Evolutionary conservation across 2,888 invertebrate species (phyloP).

Genomic region (Mactromeris polynyma): DNA sequence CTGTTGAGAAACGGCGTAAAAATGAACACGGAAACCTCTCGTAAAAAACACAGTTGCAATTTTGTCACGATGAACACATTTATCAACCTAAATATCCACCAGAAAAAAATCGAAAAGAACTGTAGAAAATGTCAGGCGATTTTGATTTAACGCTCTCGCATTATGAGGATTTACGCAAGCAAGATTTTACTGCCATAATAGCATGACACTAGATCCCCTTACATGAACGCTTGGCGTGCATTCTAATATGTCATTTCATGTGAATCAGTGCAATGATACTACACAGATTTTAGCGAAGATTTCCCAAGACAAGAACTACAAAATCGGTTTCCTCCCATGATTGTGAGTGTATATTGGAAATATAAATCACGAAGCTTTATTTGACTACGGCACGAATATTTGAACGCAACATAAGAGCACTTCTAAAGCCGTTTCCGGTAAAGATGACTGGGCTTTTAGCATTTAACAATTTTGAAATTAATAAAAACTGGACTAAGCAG

Average conservation of each 20-base stretch:
- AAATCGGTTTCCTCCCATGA: slow-evolving; percentile 31
- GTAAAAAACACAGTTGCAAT: too few relatives aligned
- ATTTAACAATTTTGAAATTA: not conserved
- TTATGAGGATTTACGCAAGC: not conserved
- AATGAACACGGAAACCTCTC: too few relatives aligned
- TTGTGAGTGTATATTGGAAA: slow-evolving; percentile 24
- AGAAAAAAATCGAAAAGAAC: not conserved
- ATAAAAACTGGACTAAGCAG: too few relatives aligned
- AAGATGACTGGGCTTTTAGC: not conserved
- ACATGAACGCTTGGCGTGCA: slow-evolving; percentile 20
- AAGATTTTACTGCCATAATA: not conserved
- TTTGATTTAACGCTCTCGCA: not conserved
- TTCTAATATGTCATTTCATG: slow-evolving; percentile 16
- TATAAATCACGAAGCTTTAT: slow-evolving; percentile 17
- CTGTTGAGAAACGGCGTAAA: too few relatives aligned
- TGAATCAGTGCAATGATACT: slow-evolving; percentile 15
- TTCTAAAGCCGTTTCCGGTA: not conserved
- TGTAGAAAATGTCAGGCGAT: not conserved
- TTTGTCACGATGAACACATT: too few relatives aligned
- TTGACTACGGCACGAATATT: not conserved
- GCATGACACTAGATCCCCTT: slow-evolving; percentile 26
- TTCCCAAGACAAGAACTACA: slow-evolving; percentile 1
- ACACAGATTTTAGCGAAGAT: not conserved
- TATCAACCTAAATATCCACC: too few relatives aligned
- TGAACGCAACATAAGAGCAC: not conserved